Evolutionary conservation across 1,140 invertebrate species (phyloP).

Genomic region (Zaprionus camerounensis): DNA sequence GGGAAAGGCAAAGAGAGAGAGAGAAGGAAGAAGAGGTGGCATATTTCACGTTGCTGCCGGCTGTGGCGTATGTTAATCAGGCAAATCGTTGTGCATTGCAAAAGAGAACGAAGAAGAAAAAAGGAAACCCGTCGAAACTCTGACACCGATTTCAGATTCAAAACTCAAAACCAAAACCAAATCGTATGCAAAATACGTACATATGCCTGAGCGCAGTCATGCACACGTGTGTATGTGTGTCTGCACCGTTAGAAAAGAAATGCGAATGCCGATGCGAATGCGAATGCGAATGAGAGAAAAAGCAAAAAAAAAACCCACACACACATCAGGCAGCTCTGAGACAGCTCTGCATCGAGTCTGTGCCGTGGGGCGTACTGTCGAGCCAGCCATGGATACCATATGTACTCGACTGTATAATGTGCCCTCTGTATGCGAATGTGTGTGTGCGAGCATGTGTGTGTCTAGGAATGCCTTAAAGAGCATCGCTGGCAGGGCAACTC

Average conservation of each 20-base stretch:
- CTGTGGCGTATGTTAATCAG: constrained; percentile 42
- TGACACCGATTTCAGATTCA: constrained; percentile 44
- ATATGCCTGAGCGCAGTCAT: constrained; percentile 25
- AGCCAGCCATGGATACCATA: constrained; percentile 36
- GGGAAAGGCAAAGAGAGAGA: neutral
- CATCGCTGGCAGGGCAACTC: neutral
- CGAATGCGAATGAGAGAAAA: neutral
- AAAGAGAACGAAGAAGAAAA: neutral
- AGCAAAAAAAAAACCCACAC: neutral
- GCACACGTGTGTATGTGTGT: neutral
- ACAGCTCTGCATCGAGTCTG: constrained; percentile 20
- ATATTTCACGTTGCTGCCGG: no score
- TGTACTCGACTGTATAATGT: constrained; percentile 14
- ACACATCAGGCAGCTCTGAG: constrained; percentile 1
- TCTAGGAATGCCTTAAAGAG: neutral
- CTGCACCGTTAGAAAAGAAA: constrained; percentile 2
- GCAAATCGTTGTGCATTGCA: constrained; percentile 28
- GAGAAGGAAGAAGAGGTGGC: neutral
- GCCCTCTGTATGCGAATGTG: neutral
- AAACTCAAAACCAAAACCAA: constrained; percentile 50
- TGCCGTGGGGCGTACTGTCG: constrained; percentile 24
- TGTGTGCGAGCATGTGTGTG: neutral
- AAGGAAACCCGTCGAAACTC: constrained; percentile 6
- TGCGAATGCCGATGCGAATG: neutral
- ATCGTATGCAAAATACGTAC: constrained; percentile 49